phyloP scores from a whole-genome alignment of 2,888 invertebrate genomes.

The Netelia inedita region DNA sequence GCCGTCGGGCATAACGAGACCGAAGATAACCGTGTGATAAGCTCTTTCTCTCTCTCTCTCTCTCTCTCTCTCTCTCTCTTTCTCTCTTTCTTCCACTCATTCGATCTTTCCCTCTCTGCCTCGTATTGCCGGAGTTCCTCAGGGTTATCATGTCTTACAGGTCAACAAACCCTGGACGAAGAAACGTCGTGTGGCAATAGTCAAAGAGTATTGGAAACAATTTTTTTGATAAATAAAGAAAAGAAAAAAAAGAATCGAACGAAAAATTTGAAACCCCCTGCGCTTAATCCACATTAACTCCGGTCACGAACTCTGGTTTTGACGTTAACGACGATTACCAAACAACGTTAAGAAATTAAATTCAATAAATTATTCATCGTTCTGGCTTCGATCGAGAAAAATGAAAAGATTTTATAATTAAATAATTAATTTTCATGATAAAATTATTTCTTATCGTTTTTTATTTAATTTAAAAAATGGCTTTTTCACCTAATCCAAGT shows the following conservation, averaged over 20 bases:
- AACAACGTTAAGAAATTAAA: constrained; percentile 39
- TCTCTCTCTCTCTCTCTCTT: constrained; percentile 69
- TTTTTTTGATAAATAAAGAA: constrained; percentile 27
- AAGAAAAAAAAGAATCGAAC: constrained; percentile 45
- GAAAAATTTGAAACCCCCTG: constrained; percentile 34
- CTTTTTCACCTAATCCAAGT: constrained; percentile 70
- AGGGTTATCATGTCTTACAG: constrained; percentile 84
- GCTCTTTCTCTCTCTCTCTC: constrained; percentile 72
- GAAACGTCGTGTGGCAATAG: constrained; percentile 33
- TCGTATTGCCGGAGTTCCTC: constrained; percentile 82
- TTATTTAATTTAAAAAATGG: constrained; percentile 54
- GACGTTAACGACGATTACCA: constrained; percentile 39
- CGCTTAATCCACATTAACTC: constrained; percentile 39
- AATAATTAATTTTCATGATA: too few relatives aligned
- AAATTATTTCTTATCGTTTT: background rate
- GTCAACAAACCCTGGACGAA: constrained; percentile 83
- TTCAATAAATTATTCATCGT: background rate
- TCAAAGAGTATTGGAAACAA: constrained; percentile 47
- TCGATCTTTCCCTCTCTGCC: background rate
- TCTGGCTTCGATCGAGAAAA: too few relatives aligned
- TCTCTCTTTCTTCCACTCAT: background rate
- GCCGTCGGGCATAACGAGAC: constrained; percentile 65
- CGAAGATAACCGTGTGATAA: constrained; percentile 83
- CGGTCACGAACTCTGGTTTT: constrained; percentile 7
- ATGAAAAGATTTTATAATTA: too few relatives aligned